Evolutionary conservation across 2,888 invertebrate genomes (phyloP).

Genomic region (Melikaiella ostensackeni): DNA sequence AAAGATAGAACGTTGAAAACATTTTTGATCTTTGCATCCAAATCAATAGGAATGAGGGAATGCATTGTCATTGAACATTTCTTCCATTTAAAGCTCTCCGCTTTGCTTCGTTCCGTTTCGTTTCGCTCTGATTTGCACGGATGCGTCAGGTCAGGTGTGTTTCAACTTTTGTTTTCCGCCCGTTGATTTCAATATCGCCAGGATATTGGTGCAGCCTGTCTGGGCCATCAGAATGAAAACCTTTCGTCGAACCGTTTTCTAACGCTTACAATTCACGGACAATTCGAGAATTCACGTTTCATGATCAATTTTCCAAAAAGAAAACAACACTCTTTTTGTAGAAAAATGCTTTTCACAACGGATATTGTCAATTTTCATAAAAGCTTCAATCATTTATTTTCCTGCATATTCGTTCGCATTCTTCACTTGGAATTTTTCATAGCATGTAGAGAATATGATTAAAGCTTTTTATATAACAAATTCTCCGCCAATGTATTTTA

Average conservation of each 20-base stretch:
- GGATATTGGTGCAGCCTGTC: slow-evolving; percentile 35
- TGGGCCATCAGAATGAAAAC: slow-evolving; percentile 40
- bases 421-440: not conserved
- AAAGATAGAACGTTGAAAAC: not conserved
- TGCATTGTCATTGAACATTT: slow-evolving; percentile 5
- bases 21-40: slow-evolving; percentile 13
- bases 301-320: not conserved
- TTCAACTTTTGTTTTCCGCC: slow-evolving; percentile 57
- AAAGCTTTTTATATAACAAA: too few species aligned
- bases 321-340: not conserved
- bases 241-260: slow-evolving; percentile 27
- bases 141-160: slow-evolving; percentile 20
- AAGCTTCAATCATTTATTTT: not conserved
- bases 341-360: not conserved
- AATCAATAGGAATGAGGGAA: slow-evolving; percentile 10
- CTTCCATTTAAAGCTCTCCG: slow-evolving; percentile 17
- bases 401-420: not conserved
- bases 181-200: slow-evolving; percentile 66
- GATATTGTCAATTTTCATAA: not conserved
- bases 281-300: not conserved
- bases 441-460: not conserved
- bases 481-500: too few species aligned
- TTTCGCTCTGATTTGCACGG: slow-evolving; percentile 6
- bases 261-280: slow-evolving; percentile 1
- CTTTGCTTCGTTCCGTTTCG: slow-evolving; percentile 21